These are phyloP conservation scores for Drosophila malerkotliana DNA, from an alignment of 1,140 invertebrate genomes.

Conservation along the genomic window DNA sequence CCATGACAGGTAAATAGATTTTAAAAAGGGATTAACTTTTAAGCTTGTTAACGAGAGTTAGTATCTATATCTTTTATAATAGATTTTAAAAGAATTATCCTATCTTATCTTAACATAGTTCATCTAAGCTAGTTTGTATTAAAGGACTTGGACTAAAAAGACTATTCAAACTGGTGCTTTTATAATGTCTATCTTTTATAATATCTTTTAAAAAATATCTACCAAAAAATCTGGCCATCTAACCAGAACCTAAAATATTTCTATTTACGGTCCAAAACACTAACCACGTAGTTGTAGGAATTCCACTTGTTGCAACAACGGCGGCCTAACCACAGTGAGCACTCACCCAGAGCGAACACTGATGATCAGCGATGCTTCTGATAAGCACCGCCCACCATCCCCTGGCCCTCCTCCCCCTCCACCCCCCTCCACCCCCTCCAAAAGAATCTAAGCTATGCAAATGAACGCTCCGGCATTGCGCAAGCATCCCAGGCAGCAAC, in stretches of 20 bases:
- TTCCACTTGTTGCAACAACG: conserved; percentile 31
- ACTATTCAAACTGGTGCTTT: no score
- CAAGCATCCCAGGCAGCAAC: conserved; percentile 51
- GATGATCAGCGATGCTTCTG: conserved; percentile 27
- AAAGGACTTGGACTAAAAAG: no score
- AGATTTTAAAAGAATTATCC: no score
- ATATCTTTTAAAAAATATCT: no score
- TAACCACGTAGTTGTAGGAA: conserved; percentile 9
- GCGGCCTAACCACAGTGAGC: conserved; percentile 40
- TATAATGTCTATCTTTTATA: no score
- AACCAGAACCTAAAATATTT: neutral
- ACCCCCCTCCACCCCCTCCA: neutral
- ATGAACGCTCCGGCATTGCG: conserved; percentile 60
- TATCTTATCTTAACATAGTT: no score
- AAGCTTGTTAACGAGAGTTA: neutral
- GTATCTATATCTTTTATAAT: no score
- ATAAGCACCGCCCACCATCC: conserved; percentile 19
- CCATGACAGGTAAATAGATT: conserved; percentile 70
- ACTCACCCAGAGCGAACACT: conserved; percentile 34
- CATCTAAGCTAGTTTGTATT: no score
- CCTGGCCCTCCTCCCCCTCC: neutral
- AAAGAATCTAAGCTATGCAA: conserved; percentile 51
- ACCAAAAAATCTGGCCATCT: no score
- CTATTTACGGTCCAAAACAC: conserved; percentile 22
- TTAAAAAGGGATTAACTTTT: neutral